These are phyloP conservation scores for Punctoribates punctum DNA, from an alignment of 2,888 invertebrate species.

Conservation along the genomic window DNA sequence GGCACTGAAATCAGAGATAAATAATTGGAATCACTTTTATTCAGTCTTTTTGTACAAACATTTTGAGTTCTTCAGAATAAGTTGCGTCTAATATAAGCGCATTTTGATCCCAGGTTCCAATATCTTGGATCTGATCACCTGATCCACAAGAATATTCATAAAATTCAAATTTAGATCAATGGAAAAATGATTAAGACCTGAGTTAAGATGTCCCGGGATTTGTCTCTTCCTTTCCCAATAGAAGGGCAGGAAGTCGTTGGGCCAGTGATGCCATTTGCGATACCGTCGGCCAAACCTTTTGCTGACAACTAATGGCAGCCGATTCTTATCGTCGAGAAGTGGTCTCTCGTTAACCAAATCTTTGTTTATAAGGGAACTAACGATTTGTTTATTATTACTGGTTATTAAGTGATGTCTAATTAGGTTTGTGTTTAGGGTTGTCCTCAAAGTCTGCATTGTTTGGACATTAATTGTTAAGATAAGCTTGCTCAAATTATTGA, in stretches of 20 bases:
- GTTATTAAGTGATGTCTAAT: constrained; percentile 12
- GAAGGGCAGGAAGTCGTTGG: constrained; percentile 47
- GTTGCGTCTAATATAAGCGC: constrained; percentile 48
- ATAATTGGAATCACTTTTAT: background rate
- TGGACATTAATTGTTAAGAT: background rate
- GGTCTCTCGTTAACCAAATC: constrained; percentile 8
- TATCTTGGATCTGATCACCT: constrained; percentile 44
- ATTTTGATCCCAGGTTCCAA: constrained; percentile 42
- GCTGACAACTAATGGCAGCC: background rate
- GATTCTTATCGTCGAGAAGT: background rate
- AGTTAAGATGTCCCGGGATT: constrained; percentile 41
- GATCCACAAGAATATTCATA: constrained; percentile 10
- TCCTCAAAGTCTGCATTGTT: constrained; percentile 2
- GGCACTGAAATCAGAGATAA: constrained; percentile 60
- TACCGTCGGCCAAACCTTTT: constrained; percentile 39
- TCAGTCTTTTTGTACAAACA: constrained; percentile 56
- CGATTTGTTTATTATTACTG: constrained; percentile 26
- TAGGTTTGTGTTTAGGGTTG: background rate
- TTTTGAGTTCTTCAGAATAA: constrained; percentile 66
- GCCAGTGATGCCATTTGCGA: constrained; percentile 42
- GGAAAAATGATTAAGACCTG: no score
- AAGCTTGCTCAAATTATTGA: no score
- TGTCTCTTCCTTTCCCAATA: constrained; percentile 42
- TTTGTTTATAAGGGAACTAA: background rate
- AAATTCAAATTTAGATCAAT: no score